Conservation (phyloP, 2,888 invertebrate species). For the Mactromeris polynyma region DNA sequence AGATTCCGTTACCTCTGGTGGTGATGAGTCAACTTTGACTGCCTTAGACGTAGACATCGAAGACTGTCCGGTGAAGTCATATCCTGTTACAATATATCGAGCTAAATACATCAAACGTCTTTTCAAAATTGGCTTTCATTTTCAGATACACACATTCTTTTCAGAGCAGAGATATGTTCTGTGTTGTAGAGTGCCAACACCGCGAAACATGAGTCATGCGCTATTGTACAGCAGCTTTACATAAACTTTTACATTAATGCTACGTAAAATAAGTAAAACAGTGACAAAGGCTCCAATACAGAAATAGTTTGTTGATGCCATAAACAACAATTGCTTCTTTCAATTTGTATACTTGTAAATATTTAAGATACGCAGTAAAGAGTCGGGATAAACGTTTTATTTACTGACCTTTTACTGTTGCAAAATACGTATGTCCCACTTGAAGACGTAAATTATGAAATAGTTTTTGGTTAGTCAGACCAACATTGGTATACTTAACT, state of each 20-base stretch:
- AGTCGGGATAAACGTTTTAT: neutral
- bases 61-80: conserved; percentile 65
- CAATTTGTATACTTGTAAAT: too few species aligned
- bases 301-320: too few species aligned
- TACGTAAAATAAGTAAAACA: neutral
- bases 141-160: too few species aligned
- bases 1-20: conserved; percentile 55
- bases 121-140: too few species aligned
- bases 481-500: conserved; percentile 69
- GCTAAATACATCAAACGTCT: neutral
- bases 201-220: too few species aligned
- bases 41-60: conserved; percentile 52
- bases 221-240: too few species aligned
- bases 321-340: too few species aligned
- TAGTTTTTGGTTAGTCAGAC: conserved; percentile 70
- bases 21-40: conserved; percentile 68
- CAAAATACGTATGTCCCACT: conserved; percentile 73
- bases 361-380: neutral
- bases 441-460: conserved; percentile 70
- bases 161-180: too few species aligned
- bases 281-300: too few species aligned
- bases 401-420: conserved; percentile 70
- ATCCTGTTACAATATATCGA: conserved; percentile 47
- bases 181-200: too few species aligned
- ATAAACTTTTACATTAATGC: neutral